Conservation (phyloP, 1,140 invertebrate genomes). For the Monochamus saltuarius region DNA sequence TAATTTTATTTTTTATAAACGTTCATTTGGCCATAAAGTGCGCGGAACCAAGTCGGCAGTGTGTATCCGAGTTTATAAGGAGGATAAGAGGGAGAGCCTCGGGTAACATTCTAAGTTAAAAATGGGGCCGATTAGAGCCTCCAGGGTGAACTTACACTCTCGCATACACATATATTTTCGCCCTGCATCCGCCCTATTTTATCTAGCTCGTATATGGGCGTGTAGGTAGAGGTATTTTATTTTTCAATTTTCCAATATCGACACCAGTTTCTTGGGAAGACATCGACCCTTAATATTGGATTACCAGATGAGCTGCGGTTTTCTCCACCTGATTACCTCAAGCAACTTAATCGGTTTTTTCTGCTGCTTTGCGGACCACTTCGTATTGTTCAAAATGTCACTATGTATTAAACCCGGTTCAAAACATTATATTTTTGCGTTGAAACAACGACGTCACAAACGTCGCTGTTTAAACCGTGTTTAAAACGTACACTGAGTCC, state of each 20-base stretch:
- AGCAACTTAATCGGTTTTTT: too few relatives aligned
- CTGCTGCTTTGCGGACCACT: too few relatives aligned
- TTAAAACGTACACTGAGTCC: too few relatives aligned
- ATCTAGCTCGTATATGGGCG: neutral
- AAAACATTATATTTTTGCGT: too few relatives aligned
- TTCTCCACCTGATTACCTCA: neutral
- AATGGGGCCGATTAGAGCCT: conserved; percentile 37
- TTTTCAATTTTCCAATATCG: conserved; percentile 18
- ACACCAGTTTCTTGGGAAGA: conserved; percentile 6
- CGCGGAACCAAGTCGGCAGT: neutral
- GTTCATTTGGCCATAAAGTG: neutral
- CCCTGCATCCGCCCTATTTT: neutral
- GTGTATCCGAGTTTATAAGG: conserved; percentile 8
- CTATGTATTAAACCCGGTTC: too few relatives aligned
- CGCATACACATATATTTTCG: conserved; percentile 39
- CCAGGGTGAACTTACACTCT: conserved; percentile 40
- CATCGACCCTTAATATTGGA: conserved; percentile 11
- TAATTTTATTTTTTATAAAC: too few relatives aligned
- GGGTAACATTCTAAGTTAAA: conserved; percentile 24
- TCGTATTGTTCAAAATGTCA: too few relatives aligned
- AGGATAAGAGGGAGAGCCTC: conserved; percentile 4
- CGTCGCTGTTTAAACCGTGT: too few relatives aligned
- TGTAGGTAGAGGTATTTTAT: conserved; percentile 7
- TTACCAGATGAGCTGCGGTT: neutral
- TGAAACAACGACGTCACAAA: too few relatives aligned